Evolutionary conservation across 2,113 vertebrate species (phyloP).

Genomic region (Tretioscincus oriximinensis): DNA sequence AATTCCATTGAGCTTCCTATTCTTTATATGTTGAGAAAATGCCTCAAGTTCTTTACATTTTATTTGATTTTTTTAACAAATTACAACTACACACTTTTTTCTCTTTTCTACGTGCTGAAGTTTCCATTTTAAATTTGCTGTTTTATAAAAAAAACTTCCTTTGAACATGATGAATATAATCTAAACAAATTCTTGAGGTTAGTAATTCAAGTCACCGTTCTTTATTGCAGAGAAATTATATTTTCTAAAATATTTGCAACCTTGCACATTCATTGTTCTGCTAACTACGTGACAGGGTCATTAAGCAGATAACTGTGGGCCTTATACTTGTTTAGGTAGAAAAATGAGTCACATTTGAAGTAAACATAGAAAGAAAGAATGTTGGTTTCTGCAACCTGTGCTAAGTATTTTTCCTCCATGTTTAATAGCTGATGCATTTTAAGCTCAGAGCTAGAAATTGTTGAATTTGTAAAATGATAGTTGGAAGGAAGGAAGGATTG

Average conservation of each 20-base stretch:
- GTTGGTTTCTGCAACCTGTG: constrained; percentile 35
- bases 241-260: constrained; percentile 47
- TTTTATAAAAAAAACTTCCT: constrained; percentile 9
- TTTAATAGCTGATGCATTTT: constrained; percentile 10
- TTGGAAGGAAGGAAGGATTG: no score
- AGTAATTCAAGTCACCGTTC: constrained; percentile 43
- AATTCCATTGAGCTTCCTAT: neutral
- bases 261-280: constrained; percentile 55
- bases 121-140: constrained; percentile 29
- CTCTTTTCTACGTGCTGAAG: constrained; percentile 22
- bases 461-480: neutral
- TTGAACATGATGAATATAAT: constrained; percentile 29
- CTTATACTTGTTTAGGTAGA: constrained; percentile 55
- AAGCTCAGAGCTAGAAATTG: neutral
- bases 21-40: neutral
- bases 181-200: constrained; percentile 39
- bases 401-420: constrained; percentile 23
- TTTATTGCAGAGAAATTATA: constrained; percentile 42
- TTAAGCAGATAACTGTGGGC: constrained; percentile 50
- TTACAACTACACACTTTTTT: constrained; percentile 41
- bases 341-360: constrained; percentile 32
- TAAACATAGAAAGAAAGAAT: constrained; percentile 22
- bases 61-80: constrained; percentile 37
- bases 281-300: constrained; percentile 54
- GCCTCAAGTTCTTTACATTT: constrained; percentile 21